These are phyloP conservation scores for Cercopithecus neglectus DNA, from an alignment of 2,797 vertebrate species.

Conservation along the genomic window DNA sequence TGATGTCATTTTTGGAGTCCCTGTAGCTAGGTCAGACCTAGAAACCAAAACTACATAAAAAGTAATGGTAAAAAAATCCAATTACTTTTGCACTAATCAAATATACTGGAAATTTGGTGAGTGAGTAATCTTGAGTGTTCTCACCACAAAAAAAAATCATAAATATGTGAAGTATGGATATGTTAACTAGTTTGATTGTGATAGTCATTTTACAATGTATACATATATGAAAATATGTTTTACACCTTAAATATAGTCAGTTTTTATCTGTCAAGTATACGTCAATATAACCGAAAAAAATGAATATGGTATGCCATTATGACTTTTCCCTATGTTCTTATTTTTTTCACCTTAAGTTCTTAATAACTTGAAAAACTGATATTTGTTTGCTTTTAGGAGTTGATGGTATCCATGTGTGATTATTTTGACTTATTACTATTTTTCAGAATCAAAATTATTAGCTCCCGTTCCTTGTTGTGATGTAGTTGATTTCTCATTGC, in stretches of 20 bases:
- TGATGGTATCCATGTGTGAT: constrained; percentile 8
- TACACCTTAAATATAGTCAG: neutral
- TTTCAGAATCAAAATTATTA: neutral
- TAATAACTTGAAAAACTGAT: neutral
- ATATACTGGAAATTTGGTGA: neutral
- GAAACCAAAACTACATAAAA: neutral
- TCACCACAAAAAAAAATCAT: neutral
- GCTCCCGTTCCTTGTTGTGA: neutral
- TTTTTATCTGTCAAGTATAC: neutral
- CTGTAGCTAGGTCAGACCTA: neutral
- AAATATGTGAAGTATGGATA: neutral
- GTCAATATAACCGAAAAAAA: neutral
- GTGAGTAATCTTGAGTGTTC: neutral
- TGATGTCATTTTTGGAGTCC: neutral
- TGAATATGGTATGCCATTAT: neutral
- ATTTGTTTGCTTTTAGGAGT: constrained; percentile 41
- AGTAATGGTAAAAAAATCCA: too few relatives aligned
- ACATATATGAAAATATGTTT: neutral
- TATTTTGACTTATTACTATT: constrained; percentile 31
- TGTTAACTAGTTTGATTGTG: neutral
- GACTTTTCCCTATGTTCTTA: neutral
- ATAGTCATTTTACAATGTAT: neutral
- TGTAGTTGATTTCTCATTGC: neutral
- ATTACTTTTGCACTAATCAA: too few relatives aligned
- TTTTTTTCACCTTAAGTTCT: constrained; percentile 52